Evolutionary conservation across 2,888 invertebrate genomes (phyloP), one percentile per base, ranked within the genome.

Genomic region (Tortrix viridana): DNA sequence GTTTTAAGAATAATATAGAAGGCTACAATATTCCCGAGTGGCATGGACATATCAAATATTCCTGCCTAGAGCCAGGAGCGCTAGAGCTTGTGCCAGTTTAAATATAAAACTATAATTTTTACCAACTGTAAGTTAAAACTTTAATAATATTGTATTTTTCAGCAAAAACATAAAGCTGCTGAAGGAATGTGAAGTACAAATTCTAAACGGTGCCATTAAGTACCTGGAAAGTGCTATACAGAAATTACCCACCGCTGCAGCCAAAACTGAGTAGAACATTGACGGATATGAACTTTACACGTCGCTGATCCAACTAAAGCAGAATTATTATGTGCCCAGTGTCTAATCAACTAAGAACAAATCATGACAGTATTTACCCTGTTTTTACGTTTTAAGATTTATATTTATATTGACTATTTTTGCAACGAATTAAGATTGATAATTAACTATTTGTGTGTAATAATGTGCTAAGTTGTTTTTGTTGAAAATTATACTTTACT

Each of bases 171-270:
- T 89, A 62, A 85, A 83, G 62, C 74, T 88, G n/a, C 71, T 92
- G 26, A 92, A 92, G 68, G 74, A 87, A 73, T 86, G 85, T 65
- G 92, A 92, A 85, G 81, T 88, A 77, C 84, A 87, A 84, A 87
- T 89, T 68, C 71, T 92, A 69, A 84, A 89, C 46, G 80, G 82
- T 79, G 86, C 88, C 82, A 88, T 92, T 66, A 77, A 81, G 67
- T 85, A 88, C 76, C 74, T 90, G 71, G 81, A 82, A 56, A 74
- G 76, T 44, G 74, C 75, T 65, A 58, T 88, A 72, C 68, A 79
- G 63, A 81, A 82, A 73, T 70, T 87, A 66, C 76, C 85, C 77
- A 67, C 77, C 77, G 71, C 48, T 1, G 67, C 16, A 67, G 72
- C 66, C 52, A 75, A 68, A 74, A 72, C 72, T 63, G 68, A 60